Percentiles rank a stretch among this genome's conserved stretches.
These are phyloP conservation scores for Philopotamus ludificatus DNA, from an alignment of 1,140 invertebrate genomes.

Conservation along the genomic window DNA sequence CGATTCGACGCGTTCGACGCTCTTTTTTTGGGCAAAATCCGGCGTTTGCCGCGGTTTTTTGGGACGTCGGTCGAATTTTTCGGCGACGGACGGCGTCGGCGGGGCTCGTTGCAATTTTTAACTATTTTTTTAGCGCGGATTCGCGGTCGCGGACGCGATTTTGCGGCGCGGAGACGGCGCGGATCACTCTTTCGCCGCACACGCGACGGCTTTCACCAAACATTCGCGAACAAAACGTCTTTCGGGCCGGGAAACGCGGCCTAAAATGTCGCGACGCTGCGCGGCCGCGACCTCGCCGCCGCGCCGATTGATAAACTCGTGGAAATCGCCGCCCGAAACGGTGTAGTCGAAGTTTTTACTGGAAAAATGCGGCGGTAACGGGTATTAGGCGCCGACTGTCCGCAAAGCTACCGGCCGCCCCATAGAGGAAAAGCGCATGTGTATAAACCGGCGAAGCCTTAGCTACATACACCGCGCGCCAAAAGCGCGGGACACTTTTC, in stretches of 20 bases:
- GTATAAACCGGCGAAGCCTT: constrained; percentile 26
- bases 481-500: not conserved
- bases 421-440: constrained; percentile 37
- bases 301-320: too few relatives aligned
- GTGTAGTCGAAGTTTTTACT: constrained; percentile 33
- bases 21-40: not conserved
- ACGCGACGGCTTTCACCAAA: not conserved
- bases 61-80: too few relatives aligned
- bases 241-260: not conserved
- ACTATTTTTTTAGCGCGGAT: not conserved
- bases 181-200: not conserved
- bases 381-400: constrained; percentile 40
- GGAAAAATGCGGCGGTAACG: constrained; percentile 40
- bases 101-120: not conserved
- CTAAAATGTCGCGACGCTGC: not conserved
- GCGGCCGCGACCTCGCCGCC: not conserved
- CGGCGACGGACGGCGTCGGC: too few relatives aligned
- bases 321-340: too few relatives aligned
- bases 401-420: constrained; percentile 35
- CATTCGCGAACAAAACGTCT: not conserved
- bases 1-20: not conserved
- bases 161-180: not conserved
- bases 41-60: not conserved
- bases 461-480: constrained; percentile 8
- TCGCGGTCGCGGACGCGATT: not conserved